phyloP scores from a whole-genome alignment of 2,888 invertebrate genomes.

The Amphipyra tragopoginis region DNA sequence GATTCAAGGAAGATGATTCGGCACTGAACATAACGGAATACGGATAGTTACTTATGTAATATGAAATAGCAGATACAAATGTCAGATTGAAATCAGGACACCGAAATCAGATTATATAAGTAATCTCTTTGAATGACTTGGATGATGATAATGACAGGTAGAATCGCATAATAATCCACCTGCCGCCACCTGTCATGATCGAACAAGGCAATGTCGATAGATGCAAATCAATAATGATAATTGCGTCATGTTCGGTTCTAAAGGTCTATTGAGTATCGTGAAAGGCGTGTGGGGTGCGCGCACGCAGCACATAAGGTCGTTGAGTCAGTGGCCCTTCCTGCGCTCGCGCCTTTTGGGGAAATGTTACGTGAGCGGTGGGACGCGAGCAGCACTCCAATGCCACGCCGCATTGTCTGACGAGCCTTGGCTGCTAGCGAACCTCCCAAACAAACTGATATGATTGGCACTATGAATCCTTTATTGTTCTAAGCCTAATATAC shows the following conservation, averaged over 20 bases:
- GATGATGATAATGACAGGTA: constrained; percentile 27
- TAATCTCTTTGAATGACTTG: constrained; percentile 30
- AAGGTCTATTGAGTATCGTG: constrained; percentile 78
- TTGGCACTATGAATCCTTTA: constrained; percentile 53
- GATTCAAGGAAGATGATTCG: not conserved
- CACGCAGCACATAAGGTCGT: constrained; percentile 74
- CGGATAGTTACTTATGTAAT: not conserved
- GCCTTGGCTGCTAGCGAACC: constrained; percentile 56
- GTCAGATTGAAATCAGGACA: constrained; percentile 15
- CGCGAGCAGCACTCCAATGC: constrained; percentile 80
- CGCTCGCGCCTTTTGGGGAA: constrained; percentile 79
- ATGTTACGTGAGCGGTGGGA: constrained; percentile 81
- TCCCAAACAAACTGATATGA: constrained; percentile 51
- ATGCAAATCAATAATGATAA: constrained; percentile 77
- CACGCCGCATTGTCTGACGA: constrained; percentile 70
- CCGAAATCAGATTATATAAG: constrained; percentile 33
- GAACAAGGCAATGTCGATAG: constrained; percentile 68
- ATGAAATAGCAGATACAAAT: constrained; percentile 16
- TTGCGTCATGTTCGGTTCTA: constrained; percentile 74
- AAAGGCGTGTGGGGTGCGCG: constrained; percentile 77
- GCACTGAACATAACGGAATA: not conserved
- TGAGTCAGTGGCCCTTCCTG: constrained; percentile 87
- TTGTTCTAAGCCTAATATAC: constrained; percentile 47
- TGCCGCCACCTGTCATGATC: constrained; percentile 65
- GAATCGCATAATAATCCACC: constrained; percentile 36